Evolutionary conservation across 2,797 vertebrate genomes (phyloP).

Genomic region (Schizopygopsis pylzovi): DNA sequence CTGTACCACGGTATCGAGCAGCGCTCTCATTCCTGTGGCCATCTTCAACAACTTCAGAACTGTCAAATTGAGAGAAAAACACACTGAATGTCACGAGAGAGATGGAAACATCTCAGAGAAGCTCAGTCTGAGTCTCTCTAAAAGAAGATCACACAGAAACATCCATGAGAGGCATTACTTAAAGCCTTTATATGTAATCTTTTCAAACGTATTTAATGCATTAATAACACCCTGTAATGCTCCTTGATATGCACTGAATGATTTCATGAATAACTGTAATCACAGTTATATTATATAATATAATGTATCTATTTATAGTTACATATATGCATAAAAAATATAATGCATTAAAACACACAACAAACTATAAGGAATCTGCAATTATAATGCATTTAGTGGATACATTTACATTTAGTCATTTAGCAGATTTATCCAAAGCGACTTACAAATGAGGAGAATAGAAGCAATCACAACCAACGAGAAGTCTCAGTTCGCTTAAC

Average conservation of each 20-base stretch:
- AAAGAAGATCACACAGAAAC: background rate
- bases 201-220: background rate
- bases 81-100: background rate
- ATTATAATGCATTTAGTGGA: background rate
- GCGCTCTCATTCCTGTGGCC: slow-evolving; percentile 93
- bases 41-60: slow-evolving; percentile 81
- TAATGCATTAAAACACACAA: background rate
- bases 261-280: background rate
- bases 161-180: background rate
- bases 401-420: too few species aligned
- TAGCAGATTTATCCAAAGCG: too few species aligned
- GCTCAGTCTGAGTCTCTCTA: background rate
- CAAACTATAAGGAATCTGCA: background rate
- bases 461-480: too few species aligned
- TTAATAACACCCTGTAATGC: background rate
- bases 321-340: background rate
- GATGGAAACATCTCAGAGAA: background rate
- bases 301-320: background rate
- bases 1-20: slow-evolving; percentile 94
- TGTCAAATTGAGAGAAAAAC: slow-evolving; percentile 46
- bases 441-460: too few species aligned
- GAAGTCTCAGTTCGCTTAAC: too few species aligned
- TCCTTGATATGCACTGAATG: background rate
- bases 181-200: background rate
- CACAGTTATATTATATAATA: background rate